These are phyloP conservation scores for Balearica regulorum DNA, from an alignment of 2,797 vertebrate genomes.

Conservation along the genomic window DNA sequence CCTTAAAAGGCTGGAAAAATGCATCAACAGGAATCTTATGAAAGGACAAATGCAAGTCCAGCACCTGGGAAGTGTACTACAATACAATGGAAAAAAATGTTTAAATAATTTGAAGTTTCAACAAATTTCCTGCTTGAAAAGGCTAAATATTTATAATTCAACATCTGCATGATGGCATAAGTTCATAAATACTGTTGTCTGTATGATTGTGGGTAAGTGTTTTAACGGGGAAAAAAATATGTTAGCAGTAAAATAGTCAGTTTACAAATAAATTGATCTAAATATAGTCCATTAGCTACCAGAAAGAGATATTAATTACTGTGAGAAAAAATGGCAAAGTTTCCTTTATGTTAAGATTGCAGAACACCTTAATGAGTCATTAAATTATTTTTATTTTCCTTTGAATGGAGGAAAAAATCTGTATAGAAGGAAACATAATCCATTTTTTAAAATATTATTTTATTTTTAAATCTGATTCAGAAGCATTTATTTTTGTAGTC, in stretches of 20 bases:
- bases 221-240: background rate
- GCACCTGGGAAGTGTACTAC: background rate
- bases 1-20: background rate
- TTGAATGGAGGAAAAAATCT: background rate
- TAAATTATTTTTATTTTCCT: background rate
- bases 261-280: background rate
- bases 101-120: background rate
- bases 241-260: background rate
- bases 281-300: background rate
- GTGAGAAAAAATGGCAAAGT: rapidly evolving
- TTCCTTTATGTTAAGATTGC: background rate
- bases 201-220: background rate
- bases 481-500: background rate
- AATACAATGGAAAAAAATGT: background rate
- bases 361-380: background rate
- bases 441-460: too few species aligned
- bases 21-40: background rate
- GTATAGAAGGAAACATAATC: background rate
- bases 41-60: background rate
- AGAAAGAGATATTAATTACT: background rate
- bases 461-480: background rate
- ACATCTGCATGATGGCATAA: too few species aligned
- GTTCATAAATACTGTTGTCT: background rate
- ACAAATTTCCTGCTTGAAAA: background rate
- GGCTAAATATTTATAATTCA: background rate